Base-by-base conservation (phyloP, 92 coral and sea anemone genomes). In the Phenganax stokvisi region DNA sequence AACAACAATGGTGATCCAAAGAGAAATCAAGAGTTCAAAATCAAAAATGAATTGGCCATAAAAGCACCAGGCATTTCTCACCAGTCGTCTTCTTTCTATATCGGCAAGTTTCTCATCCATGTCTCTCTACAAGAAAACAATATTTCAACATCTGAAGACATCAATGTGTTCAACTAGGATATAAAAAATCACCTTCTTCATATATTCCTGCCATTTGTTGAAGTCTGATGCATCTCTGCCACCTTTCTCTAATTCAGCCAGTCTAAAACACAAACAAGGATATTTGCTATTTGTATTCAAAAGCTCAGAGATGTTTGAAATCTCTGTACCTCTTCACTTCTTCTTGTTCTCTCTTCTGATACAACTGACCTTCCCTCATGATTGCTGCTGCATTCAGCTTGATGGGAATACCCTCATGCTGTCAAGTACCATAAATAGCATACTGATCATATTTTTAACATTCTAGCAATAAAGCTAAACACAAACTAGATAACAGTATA, bases 211-310 rank as follows among this genome's bases (percentile, higher is more conserved):
- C 98, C 98, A 94, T 81, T 84, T 90, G 53, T 87, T 80, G 82
- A 94, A 94, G 57, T 94, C 98, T 2, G 98, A 85, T 0, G 97
- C 96, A 66, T 94, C 98, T 44, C 90, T 86, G 20, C 98, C 98
- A n/a, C 98, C 98, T 65, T 94, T 94, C 77, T 92, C 97, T 53
- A 86, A 88, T 69, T 94, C 98, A 6, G 77, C 82, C 53, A 92
- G 85, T 66, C 98, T 93, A 57, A 16, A 63, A 63, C 53, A 61
- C 72, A 79, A 30, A 54, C 47, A n/a, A 58, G 70, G 12, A 59
- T 0, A 0, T 11, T 61, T 51, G 25, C 57, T 15, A 53, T 31
- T 44, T 52, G 30, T 5, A 37, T 37, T 37, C 47, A 37, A 37
- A 37, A 37, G 3, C 5, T 37, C 47, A 37, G 47, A 37, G 47